phyloP scores from a whole-genome alignment of 92 coral and sea anemone species.

The Paramuricea clavata region DNA sequence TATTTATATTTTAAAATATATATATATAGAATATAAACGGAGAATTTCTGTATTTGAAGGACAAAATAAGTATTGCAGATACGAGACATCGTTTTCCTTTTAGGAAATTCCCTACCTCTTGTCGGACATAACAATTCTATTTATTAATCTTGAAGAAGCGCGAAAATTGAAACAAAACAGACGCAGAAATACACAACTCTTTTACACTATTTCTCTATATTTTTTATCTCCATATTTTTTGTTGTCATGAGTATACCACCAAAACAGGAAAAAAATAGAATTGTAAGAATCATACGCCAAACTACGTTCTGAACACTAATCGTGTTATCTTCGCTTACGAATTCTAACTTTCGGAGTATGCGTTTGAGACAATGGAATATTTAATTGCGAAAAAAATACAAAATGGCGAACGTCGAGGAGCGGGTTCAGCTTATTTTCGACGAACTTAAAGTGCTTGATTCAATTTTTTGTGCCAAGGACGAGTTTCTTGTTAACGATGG shows the following conservation, averaged over 20 bases:
- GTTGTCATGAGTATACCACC: constrained; percentile 23
- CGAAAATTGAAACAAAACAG: not conserved
- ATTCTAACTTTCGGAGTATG: not conserved
- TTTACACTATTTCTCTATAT: not conserved
- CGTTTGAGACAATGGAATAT: not conserved
- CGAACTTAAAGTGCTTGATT: constrained; percentile 82
- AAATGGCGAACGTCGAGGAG: constrained; percentile 26
- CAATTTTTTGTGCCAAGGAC: constrained; percentile 86
- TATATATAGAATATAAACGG: no score
- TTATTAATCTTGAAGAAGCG: not conserved
- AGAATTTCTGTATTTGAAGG: no score
- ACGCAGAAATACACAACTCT: not conserved
- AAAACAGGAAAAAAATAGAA: no score
- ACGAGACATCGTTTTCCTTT: no score
- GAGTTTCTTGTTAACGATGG: constrained; percentile 71
- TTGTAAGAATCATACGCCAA: not conserved
- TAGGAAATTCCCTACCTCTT: constrained; percentile 2
- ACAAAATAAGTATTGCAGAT: not conserved
- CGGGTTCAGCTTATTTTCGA: constrained; percentile 56
- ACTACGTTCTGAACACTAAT: not conserved
- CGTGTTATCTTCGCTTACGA: not conserved
- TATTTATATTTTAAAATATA: no score
- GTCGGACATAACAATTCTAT: constrained; percentile 6
- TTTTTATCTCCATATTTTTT: no score
- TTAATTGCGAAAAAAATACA: not conserved